Evolutionary conservation across 1,140 invertebrate genomes (phyloP).

Genomic region (Seison nebaliae): DNA sequence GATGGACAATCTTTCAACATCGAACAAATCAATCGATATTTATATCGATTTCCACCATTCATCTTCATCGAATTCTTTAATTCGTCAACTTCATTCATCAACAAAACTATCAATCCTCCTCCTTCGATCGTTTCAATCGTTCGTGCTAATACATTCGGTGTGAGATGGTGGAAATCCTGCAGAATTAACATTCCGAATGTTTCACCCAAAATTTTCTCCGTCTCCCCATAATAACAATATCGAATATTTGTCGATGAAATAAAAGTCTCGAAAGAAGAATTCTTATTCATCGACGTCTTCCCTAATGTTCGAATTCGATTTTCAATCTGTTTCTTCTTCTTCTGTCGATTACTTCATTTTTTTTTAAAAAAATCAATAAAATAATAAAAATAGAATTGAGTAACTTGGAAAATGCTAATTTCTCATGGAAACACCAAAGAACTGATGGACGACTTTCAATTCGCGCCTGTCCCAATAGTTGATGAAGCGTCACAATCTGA

Average conservation of each 20-base stretch:
- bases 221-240: conserved; percentile 86
- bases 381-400: conserved; percentile 3
- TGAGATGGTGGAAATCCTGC: conserved; percentile 94
- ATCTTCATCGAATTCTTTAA: conserved; percentile 79
- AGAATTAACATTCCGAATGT: conserved; percentile 88
- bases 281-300: conserved; percentile 64
- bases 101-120: conserved; percentile 64
- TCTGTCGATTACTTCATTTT: conserved; percentile 53
- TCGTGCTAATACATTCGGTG: conserved; percentile 82
- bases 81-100: conserved; percentile 53
- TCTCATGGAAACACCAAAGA: conserved; percentile 95
- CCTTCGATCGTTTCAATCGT: conserved; percentile 96
- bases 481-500: conserved; percentile 81
- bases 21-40: no score
- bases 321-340: conserved; percentile 55
- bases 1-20: no score
- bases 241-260: conserved; percentile 78
- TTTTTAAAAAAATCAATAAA: conserved; percentile 4
- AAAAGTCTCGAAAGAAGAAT: conserved; percentile 87
- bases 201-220: conserved; percentile 83
- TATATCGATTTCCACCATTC: conserved; percentile 15
- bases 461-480: conserved; percentile 74
- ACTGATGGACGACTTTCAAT: conserved; percentile 64
- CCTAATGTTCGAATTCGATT: conserved; percentile 47
- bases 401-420: conserved; percentile 64